Conservation (phyloP, 1,140 invertebrate species). For the Diorhabda elongata region DNA sequence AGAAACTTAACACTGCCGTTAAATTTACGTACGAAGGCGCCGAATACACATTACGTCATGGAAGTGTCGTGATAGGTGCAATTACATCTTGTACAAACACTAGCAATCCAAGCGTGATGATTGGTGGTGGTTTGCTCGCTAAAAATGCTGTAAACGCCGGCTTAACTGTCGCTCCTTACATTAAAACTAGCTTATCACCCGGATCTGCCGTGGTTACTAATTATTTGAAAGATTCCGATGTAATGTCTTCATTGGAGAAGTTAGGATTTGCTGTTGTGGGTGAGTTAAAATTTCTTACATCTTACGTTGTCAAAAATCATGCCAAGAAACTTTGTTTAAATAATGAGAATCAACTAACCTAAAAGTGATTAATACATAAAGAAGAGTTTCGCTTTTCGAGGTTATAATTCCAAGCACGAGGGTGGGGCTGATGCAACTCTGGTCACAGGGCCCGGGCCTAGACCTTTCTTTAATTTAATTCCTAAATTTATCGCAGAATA, state of each 20-base stretch:
- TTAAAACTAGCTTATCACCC: slow-evolving; percentile 95
- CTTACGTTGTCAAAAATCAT: too few relatives aligned
- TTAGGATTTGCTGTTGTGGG: slow-evolving; percentile 81
- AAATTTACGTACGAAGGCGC: slow-evolving; percentile 77
- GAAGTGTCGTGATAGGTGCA: slow-evolving; percentile 94
- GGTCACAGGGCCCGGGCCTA: too few relatives aligned
- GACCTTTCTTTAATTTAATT: too few relatives aligned
- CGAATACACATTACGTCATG: slow-evolving; percentile 81
- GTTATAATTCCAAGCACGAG: too few relatives aligned
- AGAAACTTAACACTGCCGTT: slow-evolving; percentile 61
- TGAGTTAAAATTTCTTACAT: neutral
- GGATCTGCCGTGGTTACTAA: slow-evolving; percentile 97
- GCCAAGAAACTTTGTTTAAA: too few relatives aligned
- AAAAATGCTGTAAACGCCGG: slow-evolving; percentile 94
- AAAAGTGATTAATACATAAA: too few relatives aligned
- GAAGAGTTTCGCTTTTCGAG: too few relatives aligned
- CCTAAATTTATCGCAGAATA: too few relatives aligned
- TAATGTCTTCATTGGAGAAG: slow-evolving; percentile 79
- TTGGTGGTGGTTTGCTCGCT: slow-evolving; percentile 88
- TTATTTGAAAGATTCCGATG: slow-evolving; percentile 81
- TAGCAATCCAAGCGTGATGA: slow-evolving; percentile 95
- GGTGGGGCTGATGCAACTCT: too few relatives aligned
- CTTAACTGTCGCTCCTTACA: slow-evolving; percentile 82
- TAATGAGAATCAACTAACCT: too few relatives aligned
- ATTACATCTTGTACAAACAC: slow-evolving; percentile 99